phyloP scores from a whole-genome alignment of 1,140 invertebrate genomes.

The Phthorimaea operculella region DNA sequence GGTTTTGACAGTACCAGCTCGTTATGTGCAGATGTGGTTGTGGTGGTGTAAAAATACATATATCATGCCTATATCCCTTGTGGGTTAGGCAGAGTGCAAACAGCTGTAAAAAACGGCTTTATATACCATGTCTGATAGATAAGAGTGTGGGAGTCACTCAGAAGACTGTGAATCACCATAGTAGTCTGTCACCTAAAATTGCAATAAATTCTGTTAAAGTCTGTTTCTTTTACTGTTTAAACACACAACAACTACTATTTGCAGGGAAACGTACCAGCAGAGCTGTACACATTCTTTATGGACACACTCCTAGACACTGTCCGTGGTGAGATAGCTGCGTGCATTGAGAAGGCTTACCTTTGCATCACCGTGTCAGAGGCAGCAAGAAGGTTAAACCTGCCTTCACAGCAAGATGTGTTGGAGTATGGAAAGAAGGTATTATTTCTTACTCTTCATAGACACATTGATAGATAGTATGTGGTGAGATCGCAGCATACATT shows the following conservation, averaged over 20 bases:
- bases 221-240: too few species aligned
- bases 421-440: slow-evolving; percentile 82
- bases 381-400: slow-evolving; percentile 89
- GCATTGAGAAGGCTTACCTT: slow-evolving; percentile 96
- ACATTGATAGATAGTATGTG: slow-evolving; percentile 94
- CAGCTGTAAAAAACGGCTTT: too few species aligned
- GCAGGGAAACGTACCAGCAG: slow-evolving; percentile 95
- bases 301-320: slow-evolving; percentile 96
- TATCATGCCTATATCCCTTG: too few species aligned
- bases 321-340: slow-evolving; percentile 94
- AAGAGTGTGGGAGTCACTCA: too few species aligned
- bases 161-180: too few species aligned
- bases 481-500: slow-evolving; percentile 96
- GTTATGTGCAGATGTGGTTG: too few species aligned
- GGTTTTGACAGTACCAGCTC: too few species aligned
- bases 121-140: too few species aligned
- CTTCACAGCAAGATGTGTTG: slow-evolving; percentile 78
- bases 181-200: too few species aligned
- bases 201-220: too few species aligned
- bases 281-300: slow-evolving; percentile 97
- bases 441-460: slow-evolving; percentile 89
- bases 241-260: slow-evolving; percentile 25
- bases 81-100: too few species aligned
- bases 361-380: slow-evolving; percentile 90
- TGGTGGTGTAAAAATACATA: too few species aligned